A percentile compares a stretch with the other conserved stretches of the same genome.
Evolutionary conservation across 2,113 vertebrate genomes (phyloP).

Genomic region (Bambusicola thoracicus): DNA sequence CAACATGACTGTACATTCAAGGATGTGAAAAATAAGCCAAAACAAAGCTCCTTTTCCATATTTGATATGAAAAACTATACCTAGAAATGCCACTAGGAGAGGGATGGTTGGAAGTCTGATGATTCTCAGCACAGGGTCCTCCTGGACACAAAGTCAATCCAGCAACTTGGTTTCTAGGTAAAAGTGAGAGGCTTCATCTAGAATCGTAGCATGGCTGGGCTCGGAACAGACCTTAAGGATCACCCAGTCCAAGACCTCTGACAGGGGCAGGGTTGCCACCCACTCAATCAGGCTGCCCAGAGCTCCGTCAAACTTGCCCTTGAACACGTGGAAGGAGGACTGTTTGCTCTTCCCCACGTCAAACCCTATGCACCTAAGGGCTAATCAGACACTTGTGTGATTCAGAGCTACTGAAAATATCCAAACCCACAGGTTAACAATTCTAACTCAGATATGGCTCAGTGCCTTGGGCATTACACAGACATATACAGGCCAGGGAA

Average conservation of each 20-base stretch:
- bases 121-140: background rate
- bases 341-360: background rate
- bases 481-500: background rate
- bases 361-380: background rate
- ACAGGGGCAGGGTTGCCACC: background rate
- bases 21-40: background rate
- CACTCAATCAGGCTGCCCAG: background rate
- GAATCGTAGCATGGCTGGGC: background rate
- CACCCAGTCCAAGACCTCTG: background rate
- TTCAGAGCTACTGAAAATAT: background rate
- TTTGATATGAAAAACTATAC: background rate
- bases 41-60: background rate
- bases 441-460: conserved; percentile 20
- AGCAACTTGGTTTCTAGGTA: background rate
- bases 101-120: background rate
- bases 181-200: background rate
- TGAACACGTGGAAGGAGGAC: background rate
- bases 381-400: background rate
- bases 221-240: background rate
- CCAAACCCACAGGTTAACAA: background rate
- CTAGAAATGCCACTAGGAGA: background rate
- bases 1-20: background rate
- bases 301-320: background rate
- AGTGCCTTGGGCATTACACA: conserved; percentile 4
- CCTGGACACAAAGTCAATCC: background rate